Conservation (phyloP, 2,797 vertebrate genomes). For the Fistularia commersonii region DNA sequence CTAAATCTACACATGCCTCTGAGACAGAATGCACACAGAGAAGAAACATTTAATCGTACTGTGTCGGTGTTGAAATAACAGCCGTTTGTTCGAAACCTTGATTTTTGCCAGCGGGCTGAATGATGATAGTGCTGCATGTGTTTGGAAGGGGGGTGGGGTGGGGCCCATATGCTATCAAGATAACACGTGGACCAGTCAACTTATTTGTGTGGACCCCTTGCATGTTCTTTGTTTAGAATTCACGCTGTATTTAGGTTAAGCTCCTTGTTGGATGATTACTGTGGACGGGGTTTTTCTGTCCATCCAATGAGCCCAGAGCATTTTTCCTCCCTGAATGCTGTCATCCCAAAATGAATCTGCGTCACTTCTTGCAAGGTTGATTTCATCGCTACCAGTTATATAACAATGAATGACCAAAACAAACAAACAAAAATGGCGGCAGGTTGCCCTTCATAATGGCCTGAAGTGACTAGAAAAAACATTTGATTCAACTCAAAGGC, state of each 20-base stretch:
- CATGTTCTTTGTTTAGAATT: conserved; percentile 37
- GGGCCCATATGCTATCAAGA: conserved; percentile 10
- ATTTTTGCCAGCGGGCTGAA: too few species aligned
- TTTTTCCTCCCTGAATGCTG: conserved; percentile 5
- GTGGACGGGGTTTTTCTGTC: conserved; percentile 22
- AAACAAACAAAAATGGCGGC: too few species aligned
- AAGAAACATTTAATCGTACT: too few species aligned
- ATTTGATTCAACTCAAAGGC: too few species aligned
- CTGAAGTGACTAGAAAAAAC: too few species aligned
- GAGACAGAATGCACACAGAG: too few species aligned
- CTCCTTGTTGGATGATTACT: conserved; percentile 49
- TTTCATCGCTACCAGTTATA: not conserved
- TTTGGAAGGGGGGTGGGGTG: not conserved
- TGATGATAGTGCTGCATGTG: not conserved
- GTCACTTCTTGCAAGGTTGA: too few species aligned
- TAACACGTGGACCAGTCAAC: conserved; percentile 23
- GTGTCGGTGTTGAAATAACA: too few species aligned
- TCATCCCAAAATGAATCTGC: conserved; percentile 5
- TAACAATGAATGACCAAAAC: conserved; percentile 1
- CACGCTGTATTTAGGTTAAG: conserved; percentile 57
- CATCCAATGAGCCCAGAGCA: conserved; percentile 10
- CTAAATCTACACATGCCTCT: too few species aligned
- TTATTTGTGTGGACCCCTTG: conserved; percentile 24
- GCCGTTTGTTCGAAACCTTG: too few species aligned
- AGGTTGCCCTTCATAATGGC: too few species aligned